These are phyloP conservation scores for Pristionchus japonicus DNA, from an alignment of 2,888 invertebrate genomes.

Conservation along the genomic window DNA sequence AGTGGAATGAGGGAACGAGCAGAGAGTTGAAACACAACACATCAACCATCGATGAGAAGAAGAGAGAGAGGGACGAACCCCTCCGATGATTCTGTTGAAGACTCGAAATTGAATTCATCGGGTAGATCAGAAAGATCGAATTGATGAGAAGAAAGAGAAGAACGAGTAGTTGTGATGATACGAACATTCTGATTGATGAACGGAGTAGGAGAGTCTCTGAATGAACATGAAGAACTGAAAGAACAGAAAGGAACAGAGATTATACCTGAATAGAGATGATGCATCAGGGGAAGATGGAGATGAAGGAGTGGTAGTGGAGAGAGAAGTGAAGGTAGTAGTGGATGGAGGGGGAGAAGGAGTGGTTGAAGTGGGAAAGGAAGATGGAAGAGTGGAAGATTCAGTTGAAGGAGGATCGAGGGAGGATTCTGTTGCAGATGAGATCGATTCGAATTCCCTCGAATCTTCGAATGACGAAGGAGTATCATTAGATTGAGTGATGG, in stretches of 20 bases:
- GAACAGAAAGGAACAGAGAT: not conserved
- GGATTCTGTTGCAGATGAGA: not conserved
- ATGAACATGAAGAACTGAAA: not conserved
- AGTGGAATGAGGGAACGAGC: not conserved
- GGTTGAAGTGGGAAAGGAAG: not conserved
- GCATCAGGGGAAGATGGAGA: not conserved
- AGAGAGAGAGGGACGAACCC: constrained; percentile 34
- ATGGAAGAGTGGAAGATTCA: not conserved
- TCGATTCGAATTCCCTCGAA: not conserved
- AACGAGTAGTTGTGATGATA: constrained; percentile 32
- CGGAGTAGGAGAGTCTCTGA: constrained; percentile 9
- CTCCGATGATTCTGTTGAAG: not conserved
- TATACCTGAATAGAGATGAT: constrained; percentile 16
- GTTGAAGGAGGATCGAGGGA: not conserved
- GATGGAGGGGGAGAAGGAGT: not conserved
- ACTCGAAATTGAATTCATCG: constrained; percentile 38
- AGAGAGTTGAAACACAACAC: not conserved
- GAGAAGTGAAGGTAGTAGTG: not conserved
- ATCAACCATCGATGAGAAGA: not conserved
- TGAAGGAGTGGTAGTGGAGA: not conserved
- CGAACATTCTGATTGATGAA: not conserved
- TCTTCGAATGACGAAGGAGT: not conserved
- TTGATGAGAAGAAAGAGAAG: constrained; percentile 3
- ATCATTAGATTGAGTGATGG: too few relatives aligned
- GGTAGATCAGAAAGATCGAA: constrained; percentile 25